phyloP scores from a whole-genome alignment of 2,797 vertebrate genomes.

The Centroberyx gerrardi region DNA sequence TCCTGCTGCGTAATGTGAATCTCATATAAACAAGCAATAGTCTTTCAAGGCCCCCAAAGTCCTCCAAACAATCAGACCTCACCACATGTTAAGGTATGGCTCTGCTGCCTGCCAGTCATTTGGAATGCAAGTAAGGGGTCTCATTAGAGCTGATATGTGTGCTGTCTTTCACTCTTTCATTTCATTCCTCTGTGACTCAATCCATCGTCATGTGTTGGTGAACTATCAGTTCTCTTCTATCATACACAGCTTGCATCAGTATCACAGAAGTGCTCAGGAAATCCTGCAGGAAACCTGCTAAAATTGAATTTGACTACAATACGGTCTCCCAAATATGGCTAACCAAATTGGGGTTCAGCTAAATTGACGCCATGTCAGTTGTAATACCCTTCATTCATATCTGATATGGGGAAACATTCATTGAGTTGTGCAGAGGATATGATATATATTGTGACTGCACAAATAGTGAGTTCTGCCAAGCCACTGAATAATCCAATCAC shows the following conservation, averaged over 20 bases:
- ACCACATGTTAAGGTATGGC: constrained; percentile 15
- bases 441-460: constrained; percentile 53
- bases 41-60: constrained; percentile 47
- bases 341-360: constrained; percentile 3
- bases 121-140: neutral
- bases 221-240: constrained; percentile 6
- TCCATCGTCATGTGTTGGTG: neutral
- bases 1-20: constrained; percentile 47
- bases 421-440: constrained; percentile 21
- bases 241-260: neutral
- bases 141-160: neutral
- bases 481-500: constrained; percentile 80
- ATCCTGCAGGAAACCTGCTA: neutral
- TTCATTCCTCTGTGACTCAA: constrained; percentile 3
- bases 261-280: neutral
- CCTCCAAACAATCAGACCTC: constrained; percentile 33
- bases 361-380: neutral
- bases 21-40: constrained; percentile 51
- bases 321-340: neutral
- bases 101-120: constrained; percentile 30
- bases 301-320: neutral
- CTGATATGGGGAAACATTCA: constrained; percentile 22
- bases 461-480: constrained; percentile 64
- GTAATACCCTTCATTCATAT: constrained; percentile 4
- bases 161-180: constrained; percentile 30